A percentile compares a stretch with the other conserved stretches of the same genome.
phyloP scores from a whole-genome alignment of 2,888 invertebrate species.

The Apamea anceps region DNA sequence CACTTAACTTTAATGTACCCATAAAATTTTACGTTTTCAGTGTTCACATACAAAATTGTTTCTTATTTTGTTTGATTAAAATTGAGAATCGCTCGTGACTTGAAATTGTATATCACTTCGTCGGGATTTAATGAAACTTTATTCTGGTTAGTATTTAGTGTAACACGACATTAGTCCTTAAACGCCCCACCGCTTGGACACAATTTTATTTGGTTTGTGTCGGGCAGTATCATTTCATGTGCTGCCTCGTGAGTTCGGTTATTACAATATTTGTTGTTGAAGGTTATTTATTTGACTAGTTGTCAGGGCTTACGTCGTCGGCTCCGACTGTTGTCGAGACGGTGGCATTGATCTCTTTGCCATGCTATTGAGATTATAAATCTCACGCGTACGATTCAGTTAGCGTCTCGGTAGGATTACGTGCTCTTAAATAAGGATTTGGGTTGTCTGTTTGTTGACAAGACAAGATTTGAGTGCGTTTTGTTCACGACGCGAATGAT shows the following conservation, averaged over 20 bases:
- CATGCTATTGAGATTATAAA: constrained; percentile 77
- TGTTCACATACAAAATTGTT: constrained; percentile 69
- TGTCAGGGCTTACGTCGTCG: constrained; percentile 79
- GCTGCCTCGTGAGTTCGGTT: constrained; percentile 75
- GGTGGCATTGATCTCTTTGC: constrained; percentile 79
- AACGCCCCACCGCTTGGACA: constrained; percentile 68
- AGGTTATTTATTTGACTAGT: constrained; percentile 86
- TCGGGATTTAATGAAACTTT: constrained; percentile 80
- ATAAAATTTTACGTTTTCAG: constrained; percentile 85
- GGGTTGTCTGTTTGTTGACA: constrained; percentile 59
- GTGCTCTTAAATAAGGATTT: constrained; percentile 54
- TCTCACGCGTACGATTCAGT: constrained; percentile 72
- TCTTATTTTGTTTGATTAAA: constrained; percentile 72
- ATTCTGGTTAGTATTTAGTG: constrained; percentile 74
- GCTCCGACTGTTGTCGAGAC: constrained; percentile 73
- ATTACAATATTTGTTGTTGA: constrained; percentile 89
- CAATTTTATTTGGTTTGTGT: constrained; percentile 76
- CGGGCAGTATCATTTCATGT: constrained; percentile 68
- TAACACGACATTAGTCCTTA: constrained; percentile 77
- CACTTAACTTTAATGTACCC: constrained; percentile 89
- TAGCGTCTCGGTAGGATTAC: constrained; percentile 62
- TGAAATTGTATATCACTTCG: constrained; percentile 80
- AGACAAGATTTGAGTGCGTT: constrained; percentile 31
- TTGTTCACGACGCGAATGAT: constrained; percentile 36
- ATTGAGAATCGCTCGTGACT: constrained; percentile 70